Conservation (phyloP, 2,113 vertebrate genomes). For the Dryoscopus gambensis region DNA sequence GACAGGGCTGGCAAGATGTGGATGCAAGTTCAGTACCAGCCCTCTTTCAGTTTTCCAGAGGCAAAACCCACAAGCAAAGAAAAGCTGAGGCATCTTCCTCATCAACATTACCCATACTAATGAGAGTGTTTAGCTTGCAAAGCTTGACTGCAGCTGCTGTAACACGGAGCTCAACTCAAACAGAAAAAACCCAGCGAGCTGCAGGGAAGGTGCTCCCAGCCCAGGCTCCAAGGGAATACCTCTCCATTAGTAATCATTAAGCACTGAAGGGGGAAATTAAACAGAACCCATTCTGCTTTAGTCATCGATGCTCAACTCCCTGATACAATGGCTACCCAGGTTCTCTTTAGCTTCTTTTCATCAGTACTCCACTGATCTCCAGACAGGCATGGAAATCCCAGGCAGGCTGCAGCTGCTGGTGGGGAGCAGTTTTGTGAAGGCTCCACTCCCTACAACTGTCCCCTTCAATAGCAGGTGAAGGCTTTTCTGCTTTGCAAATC, state of each 20-base stretch:
- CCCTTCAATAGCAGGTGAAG: neutral
- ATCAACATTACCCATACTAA: neutral
- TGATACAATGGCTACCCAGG: neutral
- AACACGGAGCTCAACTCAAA: neutral
- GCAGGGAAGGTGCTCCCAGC: neutral
- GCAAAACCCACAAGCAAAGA: neutral
- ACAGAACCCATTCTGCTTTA: neutral
- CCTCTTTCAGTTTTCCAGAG: neutral
- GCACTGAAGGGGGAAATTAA: constrained; percentile 14
- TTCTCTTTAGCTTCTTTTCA: neutral
- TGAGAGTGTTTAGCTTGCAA: neutral
- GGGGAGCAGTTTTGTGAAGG: neutral
- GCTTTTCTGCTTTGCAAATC: neutral
- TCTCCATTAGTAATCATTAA: constrained; percentile 14
- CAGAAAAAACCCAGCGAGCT: neutral
- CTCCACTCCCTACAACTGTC: neutral
- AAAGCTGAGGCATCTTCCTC: neutral
- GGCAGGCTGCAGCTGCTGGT: neutral
- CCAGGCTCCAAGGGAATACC: neutral
- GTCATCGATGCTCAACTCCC: neutral
- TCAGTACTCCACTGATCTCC: neutral
- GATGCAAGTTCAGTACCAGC: neutral
- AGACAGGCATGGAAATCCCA: neutral
- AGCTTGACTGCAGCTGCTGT: neutral
- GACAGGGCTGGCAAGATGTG: neutral